phyloP scores from a whole-genome alignment of 1,140 invertebrate genomes.

The Cherax destructor region DNA sequence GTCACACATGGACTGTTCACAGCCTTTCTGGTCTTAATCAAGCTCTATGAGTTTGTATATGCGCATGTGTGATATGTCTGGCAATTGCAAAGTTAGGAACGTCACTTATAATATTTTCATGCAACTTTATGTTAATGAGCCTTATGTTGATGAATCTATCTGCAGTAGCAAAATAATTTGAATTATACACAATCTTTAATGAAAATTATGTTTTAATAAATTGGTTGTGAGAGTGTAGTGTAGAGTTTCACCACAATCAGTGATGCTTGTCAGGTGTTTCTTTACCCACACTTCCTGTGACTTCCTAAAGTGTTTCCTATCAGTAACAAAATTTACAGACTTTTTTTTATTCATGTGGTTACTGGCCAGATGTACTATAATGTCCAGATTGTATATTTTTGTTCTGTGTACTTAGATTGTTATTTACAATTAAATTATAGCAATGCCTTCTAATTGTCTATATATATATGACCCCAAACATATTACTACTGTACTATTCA shows the following conservation, averaged over 20 bases:
- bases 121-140: conserved; percentile 3
- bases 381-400: conserved; percentile 71
- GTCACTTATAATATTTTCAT: conserved; percentile 18
- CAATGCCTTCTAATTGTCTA: conserved; percentile 50
- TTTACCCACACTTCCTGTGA: conserved; percentile 18
- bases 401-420: conserved; percentile 70
- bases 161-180: conserved; percentile 4
- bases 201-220: conserved; percentile 9
- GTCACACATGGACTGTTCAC: conserved; percentile 31
- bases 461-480: not conserved
- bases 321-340: conserved; percentile 15
- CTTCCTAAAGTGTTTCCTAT: conserved; percentile 38
- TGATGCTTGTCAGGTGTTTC: conserved; percentile 30
- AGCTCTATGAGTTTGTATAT: conserved; percentile 56
- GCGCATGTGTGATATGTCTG: conserved; percentile 28
- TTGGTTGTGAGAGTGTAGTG: conserved; percentile 12
- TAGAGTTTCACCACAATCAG: conserved; percentile 4
- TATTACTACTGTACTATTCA: not conserved
- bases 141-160: conserved; percentile 11
- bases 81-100: conserved; percentile 46
- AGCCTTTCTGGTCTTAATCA: conserved; percentile 44
- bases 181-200: conserved; percentile 3
- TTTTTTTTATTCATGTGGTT: conserved; percentile 66
- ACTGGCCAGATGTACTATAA: conserved; percentile 68
- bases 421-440: conserved; percentile 70